Base-by-base conservation (phyloP, 2,797 vertebrate species). In the Neopelma chrysocephalum region DNA sequence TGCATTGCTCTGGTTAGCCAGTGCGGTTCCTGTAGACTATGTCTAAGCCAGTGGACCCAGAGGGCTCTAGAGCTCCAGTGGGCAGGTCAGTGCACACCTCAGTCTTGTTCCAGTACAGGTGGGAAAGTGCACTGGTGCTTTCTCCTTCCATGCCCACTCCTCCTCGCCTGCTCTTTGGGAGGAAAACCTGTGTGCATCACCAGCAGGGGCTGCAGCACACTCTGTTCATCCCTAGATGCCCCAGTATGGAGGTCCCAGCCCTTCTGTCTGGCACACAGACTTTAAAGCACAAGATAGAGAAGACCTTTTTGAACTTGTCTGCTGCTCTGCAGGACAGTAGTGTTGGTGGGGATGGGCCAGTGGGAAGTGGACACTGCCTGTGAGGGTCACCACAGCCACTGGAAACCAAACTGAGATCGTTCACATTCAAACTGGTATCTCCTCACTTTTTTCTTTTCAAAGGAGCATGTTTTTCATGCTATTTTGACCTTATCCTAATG, bases 201-300 rank as follows among this genome's bases (percentile, higher is more conserved):
- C 4, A 6, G 13, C 13, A 2, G 6, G 19, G 22, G 9, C 16
- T 68, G 29, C 54, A 86, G 60, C 43, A 56, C 14, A 3, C 45
- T n/a, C n/a, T n/a, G 16, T 58, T 80, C 83, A 15, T 29, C 6
- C 45, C 66, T 50, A 19, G 47, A 11, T 1, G 4, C 10, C 3
- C 4, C n/a, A 36, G 4, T 0, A 0, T 8, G 19, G 13, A 17
- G 11, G 27, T 83, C 48, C 56, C 53, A 82, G 38, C 26, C 42
- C 19, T 68, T 78, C 45, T 0, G 0, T 58, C 51, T 61, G 50
- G 32, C 3, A 7, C 12, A 12, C 0, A 1, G 27, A 27, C 42
- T 79, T 87, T 11, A 31, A 68, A 51, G 50, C 7, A 5, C 0
- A 4, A 87, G 38, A 5, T 14, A 22, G 42, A 45, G 45, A 69